Evolutionary conservation across 2,797 vertebrate species (phyloP).

Genomic region (Australoheros facetus): DNA sequence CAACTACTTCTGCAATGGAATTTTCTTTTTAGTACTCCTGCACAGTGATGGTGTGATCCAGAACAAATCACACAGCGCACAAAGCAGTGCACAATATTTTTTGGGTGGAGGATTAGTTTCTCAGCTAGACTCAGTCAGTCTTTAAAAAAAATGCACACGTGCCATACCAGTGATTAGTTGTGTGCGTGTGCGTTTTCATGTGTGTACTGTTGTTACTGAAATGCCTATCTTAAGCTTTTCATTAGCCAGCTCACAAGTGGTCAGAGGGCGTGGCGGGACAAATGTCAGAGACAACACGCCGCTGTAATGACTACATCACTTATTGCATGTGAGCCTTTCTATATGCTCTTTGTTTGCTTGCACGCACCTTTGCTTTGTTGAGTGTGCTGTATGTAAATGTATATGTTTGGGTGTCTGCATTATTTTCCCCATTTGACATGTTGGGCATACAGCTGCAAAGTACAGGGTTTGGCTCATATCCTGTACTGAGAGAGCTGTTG

Average conservation of each 20-base stretch:
- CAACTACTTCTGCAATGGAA: background rate
- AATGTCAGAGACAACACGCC: slow-evolving; percentile 54
- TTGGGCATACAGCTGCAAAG: slow-evolving; percentile 57
- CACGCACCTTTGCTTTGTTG: slow-evolving; percentile 36
- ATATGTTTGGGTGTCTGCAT: slow-evolving; percentile 51
- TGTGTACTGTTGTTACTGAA: slow-evolving; percentile 49
- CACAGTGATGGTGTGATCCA: background rate
- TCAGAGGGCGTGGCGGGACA: slow-evolving; percentile 55
- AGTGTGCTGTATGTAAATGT: slow-evolving; percentile 11
- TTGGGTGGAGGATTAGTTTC: background rate
- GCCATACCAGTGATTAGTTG: slow-evolving; percentile 19
- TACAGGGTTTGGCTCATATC: slow-evolving; percentile 61
- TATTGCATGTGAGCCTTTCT: slow-evolving; percentile 46
- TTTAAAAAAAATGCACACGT: slow-evolving; percentile 9
- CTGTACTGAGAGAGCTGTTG: slow-evolving; percentile 57
- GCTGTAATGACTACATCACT: slow-evolving; percentile 62
- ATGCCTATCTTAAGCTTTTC: slow-evolving; percentile 64
- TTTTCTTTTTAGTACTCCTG: background rate
- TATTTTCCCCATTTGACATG: slow-evolving; percentile 60
- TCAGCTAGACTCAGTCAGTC: background rate
- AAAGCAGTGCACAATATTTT: background rate
- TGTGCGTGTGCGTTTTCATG: background rate
- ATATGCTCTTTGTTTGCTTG: slow-evolving; percentile 18
- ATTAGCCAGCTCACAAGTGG: slow-evolving; percentile 58
- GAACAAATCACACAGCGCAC: background rate